Conservation (phyloP, 1,140 invertebrate species). For the Bradysia coprophila region DNA sequence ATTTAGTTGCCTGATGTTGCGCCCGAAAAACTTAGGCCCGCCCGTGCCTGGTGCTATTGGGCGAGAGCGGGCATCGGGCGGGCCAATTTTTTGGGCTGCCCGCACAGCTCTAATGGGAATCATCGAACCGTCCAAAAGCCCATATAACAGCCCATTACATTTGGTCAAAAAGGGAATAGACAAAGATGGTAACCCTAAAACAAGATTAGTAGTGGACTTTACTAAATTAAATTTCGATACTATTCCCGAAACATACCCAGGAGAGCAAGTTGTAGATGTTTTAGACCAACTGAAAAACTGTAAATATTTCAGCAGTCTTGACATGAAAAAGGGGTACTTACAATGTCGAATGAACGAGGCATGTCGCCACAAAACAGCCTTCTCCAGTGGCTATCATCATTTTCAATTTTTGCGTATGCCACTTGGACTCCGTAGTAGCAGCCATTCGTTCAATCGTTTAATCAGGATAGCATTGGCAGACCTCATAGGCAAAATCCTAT, state of each 20-base stretch:
- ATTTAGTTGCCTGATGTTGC: too few species aligned
- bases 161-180: slow-evolving; percentile 7
- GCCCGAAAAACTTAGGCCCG: too few species aligned
- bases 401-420: slow-evolving; percentile 20
- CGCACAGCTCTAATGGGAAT: slow-evolving; percentile 5
- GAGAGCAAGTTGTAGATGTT: slow-evolving; percentile 30
- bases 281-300: slow-evolving; percentile 23
- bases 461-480: slow-evolving; percentile 14
- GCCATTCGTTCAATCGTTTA: slow-evolving; percentile 17
- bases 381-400: slow-evolving; percentile 15
- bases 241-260: slow-evolving; percentile 22
- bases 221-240: slow-evolving; percentile 18
- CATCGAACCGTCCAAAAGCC: slow-evolving; percentile 2
- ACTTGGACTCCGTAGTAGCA: slow-evolving; percentile 20
- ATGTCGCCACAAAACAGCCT: slow-evolving; percentile 27
- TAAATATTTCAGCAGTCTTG: slow-evolving; percentile 27
- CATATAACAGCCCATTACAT: slow-evolving; percentile 2
- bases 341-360: slow-evolving; percentile 24
- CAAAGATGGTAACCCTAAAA: slow-evolving; percentile 15
- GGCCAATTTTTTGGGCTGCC: too few species aligned
- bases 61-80: too few species aligned
- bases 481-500: slow-evolving; percentile 11
- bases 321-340: slow-evolving; percentile 28
- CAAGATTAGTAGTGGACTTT: slow-evolving; percentile 20
- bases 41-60: too few species aligned